A percentile compares a stretch with the other conserved stretches of the same genome.
Conservation (phyloP, 2,113 vertebrate species). For the Rhea pennata region DNA sequence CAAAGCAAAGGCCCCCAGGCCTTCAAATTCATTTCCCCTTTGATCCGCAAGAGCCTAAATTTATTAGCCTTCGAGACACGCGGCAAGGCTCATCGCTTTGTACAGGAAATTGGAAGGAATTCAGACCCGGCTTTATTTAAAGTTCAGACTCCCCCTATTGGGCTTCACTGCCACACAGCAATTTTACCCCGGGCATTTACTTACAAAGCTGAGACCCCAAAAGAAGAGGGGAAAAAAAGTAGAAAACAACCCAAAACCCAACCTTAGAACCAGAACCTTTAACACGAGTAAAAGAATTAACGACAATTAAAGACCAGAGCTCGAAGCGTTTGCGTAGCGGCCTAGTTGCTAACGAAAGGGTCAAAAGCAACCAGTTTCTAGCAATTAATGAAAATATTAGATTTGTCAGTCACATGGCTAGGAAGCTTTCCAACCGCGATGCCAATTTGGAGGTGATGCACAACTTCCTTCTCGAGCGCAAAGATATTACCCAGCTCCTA, state of each 20-base stretch:
- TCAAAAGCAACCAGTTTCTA: not conserved
- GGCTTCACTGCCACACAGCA: not conserved
- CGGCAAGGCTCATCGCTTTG: not conserved
- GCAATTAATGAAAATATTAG: not conserved
- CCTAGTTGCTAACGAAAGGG: not conserved
- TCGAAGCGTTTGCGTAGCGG: fast-evolving
- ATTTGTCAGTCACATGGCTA: not conserved
- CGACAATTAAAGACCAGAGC: not conserved
- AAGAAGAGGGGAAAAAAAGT: not conserved
- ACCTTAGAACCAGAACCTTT: not conserved
- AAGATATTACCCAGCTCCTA: not conserved
- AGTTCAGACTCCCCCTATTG: constrained; percentile 26
- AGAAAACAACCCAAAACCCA: not conserved
- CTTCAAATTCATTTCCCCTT: constrained; percentile 21
- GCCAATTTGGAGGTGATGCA: not conserved
- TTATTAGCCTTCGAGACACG: not conserved
- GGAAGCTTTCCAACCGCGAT: fast-evolving
- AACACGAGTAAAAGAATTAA: not conserved
- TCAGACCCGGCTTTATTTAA: constrained; percentile 10
- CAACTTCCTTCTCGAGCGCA: not conserved
- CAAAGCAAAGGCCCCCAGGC: not conserved
- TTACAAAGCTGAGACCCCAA: not conserved
- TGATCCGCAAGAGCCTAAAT: not conserved
- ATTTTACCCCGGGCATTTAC: not conserved
- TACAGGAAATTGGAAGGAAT: constrained; percentile 17